Evolutionary conservation across 2,797 vertebrate genomes (phyloP).

Genomic region (Enteromius fasciolatus): DNA sequence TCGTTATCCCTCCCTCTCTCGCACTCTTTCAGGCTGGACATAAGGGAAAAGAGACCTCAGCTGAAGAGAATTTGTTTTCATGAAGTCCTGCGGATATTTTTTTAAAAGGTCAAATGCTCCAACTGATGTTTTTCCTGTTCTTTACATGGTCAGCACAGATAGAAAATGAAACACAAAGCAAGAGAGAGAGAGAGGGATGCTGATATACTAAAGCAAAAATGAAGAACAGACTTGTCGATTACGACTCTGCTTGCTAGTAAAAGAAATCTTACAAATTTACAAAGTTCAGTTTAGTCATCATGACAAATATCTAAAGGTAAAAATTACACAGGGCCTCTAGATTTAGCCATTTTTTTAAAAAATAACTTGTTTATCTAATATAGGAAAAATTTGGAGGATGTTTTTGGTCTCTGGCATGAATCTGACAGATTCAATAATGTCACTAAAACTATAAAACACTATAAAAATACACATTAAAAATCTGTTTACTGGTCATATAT

Average conservation of each 20-base stretch:
- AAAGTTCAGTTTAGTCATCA: constrained; percentile 16
- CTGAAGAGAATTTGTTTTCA: constrained; percentile 49
- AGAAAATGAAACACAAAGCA: constrained; percentile 7
- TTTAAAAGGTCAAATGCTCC: constrained; percentile 51
- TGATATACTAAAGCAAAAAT: constrained; percentile 18
- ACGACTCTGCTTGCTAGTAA: neutral
- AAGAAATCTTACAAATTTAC: neutral
- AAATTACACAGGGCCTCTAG: neutral
- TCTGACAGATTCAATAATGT: constrained; percentile 8
- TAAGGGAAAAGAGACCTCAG: constrained; percentile 34
- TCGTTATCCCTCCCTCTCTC: constrained; percentile 19
- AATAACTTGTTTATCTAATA: constrained; percentile 2
- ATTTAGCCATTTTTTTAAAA: neutral
- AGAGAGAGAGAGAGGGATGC: constrained; percentile 5
- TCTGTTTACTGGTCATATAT: neutral
- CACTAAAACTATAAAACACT: neutral
- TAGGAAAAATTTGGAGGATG: neutral
- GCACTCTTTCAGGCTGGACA: constrained; percentile 41
- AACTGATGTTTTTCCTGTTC: constrained; percentile 48
- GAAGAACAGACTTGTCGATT: constrained; percentile 10
- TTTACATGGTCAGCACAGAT: constrained; percentile 50
- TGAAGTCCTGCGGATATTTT: constrained; percentile 55
- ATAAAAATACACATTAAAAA: neutral
- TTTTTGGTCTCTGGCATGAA: neutral
- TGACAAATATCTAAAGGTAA: constrained; percentile 21